phyloP scores from a whole-genome alignment of 2,888 invertebrate species.

The Siphlonurus alternatus region DNA sequence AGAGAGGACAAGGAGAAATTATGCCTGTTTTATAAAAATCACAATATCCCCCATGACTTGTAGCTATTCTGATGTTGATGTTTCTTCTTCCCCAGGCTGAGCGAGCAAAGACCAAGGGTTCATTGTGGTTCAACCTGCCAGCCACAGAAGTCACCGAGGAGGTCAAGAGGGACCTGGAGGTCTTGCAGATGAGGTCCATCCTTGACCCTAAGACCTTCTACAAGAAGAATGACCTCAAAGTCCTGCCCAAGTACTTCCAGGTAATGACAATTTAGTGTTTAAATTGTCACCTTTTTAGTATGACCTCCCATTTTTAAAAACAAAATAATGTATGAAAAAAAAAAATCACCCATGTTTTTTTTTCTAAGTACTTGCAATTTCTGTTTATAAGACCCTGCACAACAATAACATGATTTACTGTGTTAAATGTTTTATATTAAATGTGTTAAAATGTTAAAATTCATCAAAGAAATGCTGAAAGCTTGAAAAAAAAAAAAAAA shows the following conservation, averaged over 20 bases:
- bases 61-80: too few relatives aligned
- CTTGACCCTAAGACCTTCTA: slow-evolving; percentile 90
- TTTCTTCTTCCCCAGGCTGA: slow-evolving; percentile 37
- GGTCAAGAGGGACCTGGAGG: slow-evolving; percentile 67
- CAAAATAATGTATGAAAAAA: not conserved
- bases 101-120: slow-evolving; percentile 64
- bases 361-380: too few relatives aligned
- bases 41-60: too few relatives aligned
- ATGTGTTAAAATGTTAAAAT: too few relatives aligned
- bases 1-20: too few relatives aligned
- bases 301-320: slow-evolving; percentile 3
- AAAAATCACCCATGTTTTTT: too few relatives aligned
- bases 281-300: slow-evolving; percentile 4
- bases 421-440: too few relatives aligned
- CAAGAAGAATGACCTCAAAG: slow-evolving; percentile 76
- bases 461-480: too few relatives aligned
- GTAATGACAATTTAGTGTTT: slow-evolving; percentile 28
- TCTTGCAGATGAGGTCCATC: slow-evolving; percentile 82
- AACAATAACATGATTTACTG: too few relatives aligned
- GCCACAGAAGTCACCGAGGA: slow-evolving; percentile 83
- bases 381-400: too few relatives aligned
- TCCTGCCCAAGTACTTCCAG: slow-evolving; percentile 85
- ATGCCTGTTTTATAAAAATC: too few relatives aligned
- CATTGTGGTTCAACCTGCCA: slow-evolving; percentile 76
- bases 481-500: too few relatives aligned